Percentiles rank a stretch among this genome's conserved stretches.
Conservation (phyloP, 1,140 invertebrate species). For the Zaprionus davidi region DNA sequence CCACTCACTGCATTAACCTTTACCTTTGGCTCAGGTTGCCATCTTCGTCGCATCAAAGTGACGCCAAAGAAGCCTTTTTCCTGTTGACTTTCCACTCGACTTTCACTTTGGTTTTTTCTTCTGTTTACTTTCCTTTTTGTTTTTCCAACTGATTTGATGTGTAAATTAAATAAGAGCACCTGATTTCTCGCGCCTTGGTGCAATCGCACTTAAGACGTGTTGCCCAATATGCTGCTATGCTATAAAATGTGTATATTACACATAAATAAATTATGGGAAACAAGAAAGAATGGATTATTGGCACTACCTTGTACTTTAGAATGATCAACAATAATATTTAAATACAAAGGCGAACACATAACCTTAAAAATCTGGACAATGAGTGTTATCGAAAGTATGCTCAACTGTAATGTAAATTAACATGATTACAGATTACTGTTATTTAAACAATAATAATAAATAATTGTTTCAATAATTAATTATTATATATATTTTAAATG, state of each 20-base stretch:
- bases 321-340: background rate
- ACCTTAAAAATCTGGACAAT: background rate
- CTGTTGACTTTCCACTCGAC: slow-evolving; percentile 58
- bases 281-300: background rate
- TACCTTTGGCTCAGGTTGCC: slow-evolving; percentile 22
- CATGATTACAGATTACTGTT: background rate
- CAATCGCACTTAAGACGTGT: slow-evolving; percentile 1
- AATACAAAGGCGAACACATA: background rate
- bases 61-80: slow-evolving; percentile 60
- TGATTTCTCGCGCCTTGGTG: slow-evolving; percentile 23
- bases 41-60: slow-evolving; percentile 56
- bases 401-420: background rate
- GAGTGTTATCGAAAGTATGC: background rate
- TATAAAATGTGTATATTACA: background rate
- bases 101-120: slow-evolving; percentile 38
- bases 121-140: slow-evolving; percentile 37
- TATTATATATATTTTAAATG: too few species aligned
- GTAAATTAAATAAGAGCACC: slow-evolving; percentile 67
- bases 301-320: background rate
- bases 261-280: background rate
- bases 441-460: background rate
- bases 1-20: slow-evolving; percentile 63
- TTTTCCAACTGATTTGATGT: slow-evolving; percentile 60
- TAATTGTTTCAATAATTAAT: too few species aligned
- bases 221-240: background rate